Percentiles rank a stretch among this genome's conserved stretches.
phyloP scores from a whole-genome alignment of 2,797 vertebrate species.

The Thamnophis elegans region DNA sequence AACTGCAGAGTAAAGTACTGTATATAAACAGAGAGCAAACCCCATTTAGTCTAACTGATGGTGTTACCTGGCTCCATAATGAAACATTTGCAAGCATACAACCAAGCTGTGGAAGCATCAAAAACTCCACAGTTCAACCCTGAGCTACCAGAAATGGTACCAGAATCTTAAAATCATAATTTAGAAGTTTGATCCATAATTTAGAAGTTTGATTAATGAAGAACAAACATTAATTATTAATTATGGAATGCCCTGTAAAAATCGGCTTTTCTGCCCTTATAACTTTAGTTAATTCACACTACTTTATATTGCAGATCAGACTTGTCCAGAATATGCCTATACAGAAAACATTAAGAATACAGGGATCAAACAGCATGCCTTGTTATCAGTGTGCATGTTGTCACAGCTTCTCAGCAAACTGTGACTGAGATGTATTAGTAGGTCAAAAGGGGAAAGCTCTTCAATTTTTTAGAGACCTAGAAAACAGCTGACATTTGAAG shows the following conservation, averaged over 20 bases:
- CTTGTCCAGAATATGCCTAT: slow-evolving; percentile 47
- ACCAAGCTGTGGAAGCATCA: background rate
- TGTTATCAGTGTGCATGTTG: slow-evolving; percentile 56
- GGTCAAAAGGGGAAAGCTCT: slow-evolving; percentile 61
- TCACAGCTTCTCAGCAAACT: slow-evolving; percentile 55
- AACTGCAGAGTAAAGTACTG: background rate
- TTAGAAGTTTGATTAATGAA: background rate
- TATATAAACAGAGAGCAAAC: background rate
- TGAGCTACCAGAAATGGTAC: background rate
- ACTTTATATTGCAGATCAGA: slow-evolving; percentile 46
- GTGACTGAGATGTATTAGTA: slow-evolving; percentile 60
- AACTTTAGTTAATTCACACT: slow-evolving; percentile 45
- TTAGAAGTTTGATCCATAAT: background rate
- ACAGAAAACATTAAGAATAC: slow-evolving; percentile 47
- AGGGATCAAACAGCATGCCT: slow-evolving; percentile 44
- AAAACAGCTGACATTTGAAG: slow-evolving; percentile 64
- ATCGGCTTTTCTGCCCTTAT: background rate
- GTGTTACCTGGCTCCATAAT: background rate
- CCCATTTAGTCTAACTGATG: background rate
- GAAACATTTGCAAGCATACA: background rate
- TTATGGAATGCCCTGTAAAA: slow-evolving; percentile 21
- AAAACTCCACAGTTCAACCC: background rate
- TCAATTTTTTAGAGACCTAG: slow-evolving; percentile 60
- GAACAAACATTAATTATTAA: background rate
- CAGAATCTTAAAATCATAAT: background rate